Percentiles rank a stretch among this genome's conserved stretches.
Evolutionary conservation across 2,113 vertebrate species (phyloP).

Genomic region (Vanacampus margaritifer): DNA sequence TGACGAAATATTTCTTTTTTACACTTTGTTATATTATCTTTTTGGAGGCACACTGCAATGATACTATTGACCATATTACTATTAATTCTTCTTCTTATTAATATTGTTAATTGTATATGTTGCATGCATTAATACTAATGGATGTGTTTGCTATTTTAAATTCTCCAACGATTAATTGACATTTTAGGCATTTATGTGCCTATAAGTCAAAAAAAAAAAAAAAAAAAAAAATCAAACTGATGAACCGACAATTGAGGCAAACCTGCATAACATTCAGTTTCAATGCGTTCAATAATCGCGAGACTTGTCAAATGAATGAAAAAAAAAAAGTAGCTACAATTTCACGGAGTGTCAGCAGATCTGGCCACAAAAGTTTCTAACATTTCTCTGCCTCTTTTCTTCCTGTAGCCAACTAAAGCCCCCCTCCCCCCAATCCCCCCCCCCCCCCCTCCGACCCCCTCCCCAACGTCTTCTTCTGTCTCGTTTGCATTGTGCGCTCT

Average conservation of each 20-base stretch:
- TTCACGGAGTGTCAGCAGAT: slow-evolving; percentile 11
- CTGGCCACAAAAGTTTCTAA: slow-evolving; percentile 55
- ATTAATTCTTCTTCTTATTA: too few relatives aligned
- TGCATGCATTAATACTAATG: background rate
- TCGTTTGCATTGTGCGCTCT: slow-evolving; percentile 90
- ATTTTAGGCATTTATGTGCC: background rate
- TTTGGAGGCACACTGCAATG: too few relatives aligned
- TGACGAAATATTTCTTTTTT: too few relatives aligned
- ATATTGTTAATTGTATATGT: too few relatives aligned
- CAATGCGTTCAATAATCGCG: background rate
- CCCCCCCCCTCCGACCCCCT: background rate
- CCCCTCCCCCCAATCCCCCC: slow-evolving; percentile 4
- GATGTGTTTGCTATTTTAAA: background rate
- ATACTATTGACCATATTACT: too few relatives aligned
- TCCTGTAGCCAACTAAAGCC: background rate
- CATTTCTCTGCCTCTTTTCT: slow-evolving; percentile 51
- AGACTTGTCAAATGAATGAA: background rate
- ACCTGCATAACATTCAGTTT: too few relatives aligned
- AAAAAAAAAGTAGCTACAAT: background rate
- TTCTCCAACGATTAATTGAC: background rate
- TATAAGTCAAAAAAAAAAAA: too few relatives aligned
- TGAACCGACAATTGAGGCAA: too few relatives aligned
- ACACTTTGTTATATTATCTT: too few relatives aligned
- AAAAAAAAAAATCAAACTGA: too few relatives aligned
- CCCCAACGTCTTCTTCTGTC: slow-evolving; percentile 31